Evolutionary conservation across 2,113 vertebrate genomes (phyloP).

Genomic region (Phalacrocorax pelagicus): DNA sequence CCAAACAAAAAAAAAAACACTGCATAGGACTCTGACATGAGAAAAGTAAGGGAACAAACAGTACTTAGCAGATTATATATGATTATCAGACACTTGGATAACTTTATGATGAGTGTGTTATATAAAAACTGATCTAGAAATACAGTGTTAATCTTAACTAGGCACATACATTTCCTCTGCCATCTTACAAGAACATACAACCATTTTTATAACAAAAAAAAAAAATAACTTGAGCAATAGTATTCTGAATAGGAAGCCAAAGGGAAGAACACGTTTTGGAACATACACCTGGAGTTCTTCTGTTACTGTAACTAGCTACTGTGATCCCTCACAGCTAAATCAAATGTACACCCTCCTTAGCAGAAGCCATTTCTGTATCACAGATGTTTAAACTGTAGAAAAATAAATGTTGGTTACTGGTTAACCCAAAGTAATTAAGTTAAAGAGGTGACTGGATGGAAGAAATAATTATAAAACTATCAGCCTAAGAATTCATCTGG

Average conservation of each 20-base stretch:
- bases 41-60: background rate
- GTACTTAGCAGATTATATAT: background rate
- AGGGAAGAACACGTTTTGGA: background rate
- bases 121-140: background rate
- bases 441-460: background rate
- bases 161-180: background rate
- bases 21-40: background rate
- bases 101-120: background rate
- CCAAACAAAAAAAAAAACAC: background rate
- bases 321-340: background rate
- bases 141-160: background rate
- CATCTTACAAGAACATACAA: background rate
- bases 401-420: background rate
- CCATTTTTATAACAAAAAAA: background rate
- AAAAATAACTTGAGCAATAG: background rate
- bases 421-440: background rate
- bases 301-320: background rate
- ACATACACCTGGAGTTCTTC: background rate
- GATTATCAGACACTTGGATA: background rate
- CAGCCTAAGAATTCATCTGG: background rate
- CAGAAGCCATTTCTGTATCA: background rate
- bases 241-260: background rate
- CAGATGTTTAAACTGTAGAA: background rate
- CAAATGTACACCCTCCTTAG: background rate
- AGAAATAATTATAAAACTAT: slow-evolving; percentile 1